Conservation (phyloP, 2,888 invertebrate species). For the Arrhopalites spinosus region DNA sequence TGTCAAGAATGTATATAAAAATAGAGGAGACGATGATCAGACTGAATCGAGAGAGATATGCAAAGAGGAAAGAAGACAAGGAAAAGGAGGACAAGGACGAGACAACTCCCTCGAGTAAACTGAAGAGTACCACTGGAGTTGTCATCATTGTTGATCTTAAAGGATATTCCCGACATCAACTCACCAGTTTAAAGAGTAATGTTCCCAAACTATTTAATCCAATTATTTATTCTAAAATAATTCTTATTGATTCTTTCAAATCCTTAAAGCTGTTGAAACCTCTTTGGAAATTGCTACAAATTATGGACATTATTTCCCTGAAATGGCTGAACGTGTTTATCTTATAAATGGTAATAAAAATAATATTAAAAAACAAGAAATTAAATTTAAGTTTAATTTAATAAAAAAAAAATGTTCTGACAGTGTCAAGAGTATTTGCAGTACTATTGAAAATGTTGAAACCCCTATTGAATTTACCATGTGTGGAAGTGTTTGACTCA, state of each 20-base stretch:
- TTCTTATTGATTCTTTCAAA: too few species aligned
- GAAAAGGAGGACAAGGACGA: not conserved
- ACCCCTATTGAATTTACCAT: slow-evolving; percentile 26
- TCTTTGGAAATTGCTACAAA: slow-evolving; percentile 29
- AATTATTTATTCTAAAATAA: not conserved
- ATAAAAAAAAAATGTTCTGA: too few species aligned
- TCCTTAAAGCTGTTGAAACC: slow-evolving; percentile 23
- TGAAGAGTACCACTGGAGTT: slow-evolving; percentile 11
- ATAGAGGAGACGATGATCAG: slow-evolving; percentile 32
- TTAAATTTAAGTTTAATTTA: not conserved
- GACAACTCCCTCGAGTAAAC: not conserved
- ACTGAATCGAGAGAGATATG: slow-evolving; percentile 22
- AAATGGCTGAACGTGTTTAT: slow-evolving; percentile 31
- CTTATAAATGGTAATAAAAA: slow-evolving; percentile 28
- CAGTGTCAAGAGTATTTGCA: slow-evolving; percentile 29
- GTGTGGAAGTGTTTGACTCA: slow-evolving; percentile 28
- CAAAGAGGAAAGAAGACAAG: not conserved
- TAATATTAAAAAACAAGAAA: not conserved
- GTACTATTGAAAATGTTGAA: slow-evolving; percentile 35
- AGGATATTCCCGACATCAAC: slow-evolving; percentile 23
- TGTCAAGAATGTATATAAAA: slow-evolving; percentile 27
- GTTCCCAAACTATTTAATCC: not conserved
- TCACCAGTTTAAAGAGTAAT: slow-evolving; percentile 30
- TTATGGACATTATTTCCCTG: slow-evolving; percentile 31
- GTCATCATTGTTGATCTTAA: slow-evolving; percentile 30